Percentiles rank a stretch among this genome's conserved stretches.
Evolutionary conservation across 2,797 vertebrate species (phyloP).

Genomic region (Carcharodon carcharias): DNA sequence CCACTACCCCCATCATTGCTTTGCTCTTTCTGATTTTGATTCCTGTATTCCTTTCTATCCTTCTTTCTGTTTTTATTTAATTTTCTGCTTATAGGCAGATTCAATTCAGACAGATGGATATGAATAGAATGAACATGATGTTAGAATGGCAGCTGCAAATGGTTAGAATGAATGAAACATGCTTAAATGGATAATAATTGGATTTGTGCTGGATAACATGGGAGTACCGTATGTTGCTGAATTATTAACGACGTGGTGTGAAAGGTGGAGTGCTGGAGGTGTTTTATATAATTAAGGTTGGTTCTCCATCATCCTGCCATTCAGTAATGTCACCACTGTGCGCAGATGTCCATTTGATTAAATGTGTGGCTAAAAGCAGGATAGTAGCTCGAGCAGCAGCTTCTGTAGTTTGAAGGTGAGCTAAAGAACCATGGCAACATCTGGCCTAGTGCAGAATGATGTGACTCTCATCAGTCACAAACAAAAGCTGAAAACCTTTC

Average conservation of each 20-base stretch:
- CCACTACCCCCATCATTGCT: neutral
- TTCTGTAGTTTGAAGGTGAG: neutral
- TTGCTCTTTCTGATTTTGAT: neutral
- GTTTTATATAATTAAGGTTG: neutral
- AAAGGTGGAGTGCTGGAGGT: conserved; percentile 15
- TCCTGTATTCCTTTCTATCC: neutral
- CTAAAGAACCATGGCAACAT: neutral
- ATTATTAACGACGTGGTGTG: conserved; percentile 2
- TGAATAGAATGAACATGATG: neutral
- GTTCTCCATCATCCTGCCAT: conserved; percentile 18
- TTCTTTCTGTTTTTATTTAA: neutral
- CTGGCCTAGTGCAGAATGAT: neutral
- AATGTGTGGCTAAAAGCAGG: neutral
- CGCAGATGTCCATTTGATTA: conserved; percentile 10
- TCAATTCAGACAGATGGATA: neutral
- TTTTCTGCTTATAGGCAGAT: neutral
- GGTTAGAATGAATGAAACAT: neutral
- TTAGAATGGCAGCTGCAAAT: neutral
- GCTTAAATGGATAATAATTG: conserved; percentile 10
- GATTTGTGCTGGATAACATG: neutral
- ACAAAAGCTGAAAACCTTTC: neutral
- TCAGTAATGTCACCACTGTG: neutral
- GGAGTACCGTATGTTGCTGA: neutral
- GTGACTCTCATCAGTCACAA: neutral
- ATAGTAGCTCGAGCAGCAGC: neutral